phyloP scores from a whole-genome alignment of 92 coral and sea anemone genomes.

The Siderastrea siderea region DNA sequence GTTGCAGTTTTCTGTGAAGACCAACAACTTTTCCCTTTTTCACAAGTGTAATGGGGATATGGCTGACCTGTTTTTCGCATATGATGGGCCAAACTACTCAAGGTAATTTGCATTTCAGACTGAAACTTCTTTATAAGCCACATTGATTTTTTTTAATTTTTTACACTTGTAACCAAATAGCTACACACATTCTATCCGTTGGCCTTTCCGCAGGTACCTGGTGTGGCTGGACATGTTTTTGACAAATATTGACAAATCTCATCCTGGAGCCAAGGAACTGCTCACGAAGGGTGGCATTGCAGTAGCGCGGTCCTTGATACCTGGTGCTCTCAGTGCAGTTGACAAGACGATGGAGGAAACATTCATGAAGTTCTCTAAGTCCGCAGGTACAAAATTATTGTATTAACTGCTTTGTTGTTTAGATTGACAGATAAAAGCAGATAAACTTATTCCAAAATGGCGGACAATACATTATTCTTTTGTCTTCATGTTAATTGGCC shows the following conservation, averaged over 20 bases:
- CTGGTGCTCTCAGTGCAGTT: conserved; percentile 72
- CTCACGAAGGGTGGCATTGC: conserved; percentile 69
- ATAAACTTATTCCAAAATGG: too few species aligned
- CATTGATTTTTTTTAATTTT: conserved; percentile 8
- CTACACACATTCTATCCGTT: conserved; percentile 6
- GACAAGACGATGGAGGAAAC: conserved; percentile 71
- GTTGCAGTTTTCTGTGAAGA: too few species aligned
- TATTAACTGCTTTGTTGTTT: not conserved
- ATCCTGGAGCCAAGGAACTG: too few species aligned
- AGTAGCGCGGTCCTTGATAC: conserved; percentile 68
- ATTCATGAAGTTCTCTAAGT: conserved; percentile 69
- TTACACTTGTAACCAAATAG: conserved; percentile 10
- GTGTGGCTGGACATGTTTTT: conserved; percentile 56
- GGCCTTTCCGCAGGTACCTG: conserved; percentile 38
- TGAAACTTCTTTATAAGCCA: too few species aligned
- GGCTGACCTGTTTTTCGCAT: too few species aligned
- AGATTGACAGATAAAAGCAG: too few species aligned
- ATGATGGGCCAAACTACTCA: conserved; percentile 70
- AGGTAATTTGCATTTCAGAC: too few species aligned
- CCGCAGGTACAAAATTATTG: conserved; percentile 53
- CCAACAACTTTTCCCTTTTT: too few species aligned
- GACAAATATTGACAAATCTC: conserved; percentile 64
- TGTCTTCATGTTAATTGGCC: too few species aligned
- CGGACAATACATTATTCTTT: too few species aligned
- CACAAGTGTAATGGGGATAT: too few species aligned